Base-by-base conservation (phyloP, 2,888 invertebrate species). In the Rhopalosiphum nymphaeae region DNA sequence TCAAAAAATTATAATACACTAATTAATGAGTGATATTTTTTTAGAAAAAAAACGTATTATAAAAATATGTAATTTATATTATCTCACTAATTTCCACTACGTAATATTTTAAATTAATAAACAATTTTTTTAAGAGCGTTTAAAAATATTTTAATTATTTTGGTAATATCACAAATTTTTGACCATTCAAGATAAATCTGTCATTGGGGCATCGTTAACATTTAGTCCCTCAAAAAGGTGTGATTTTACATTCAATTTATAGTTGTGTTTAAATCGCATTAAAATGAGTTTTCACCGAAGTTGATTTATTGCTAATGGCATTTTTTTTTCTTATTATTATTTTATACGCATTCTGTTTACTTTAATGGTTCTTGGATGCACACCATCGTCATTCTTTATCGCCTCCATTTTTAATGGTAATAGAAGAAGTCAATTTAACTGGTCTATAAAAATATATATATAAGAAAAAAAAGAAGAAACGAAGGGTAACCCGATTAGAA, bases 341-440 rank as follows among this genome's bases (percentile, higher is more conserved):
- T 93, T 89, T 91, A 94, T 90, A 91, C 56, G 86, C 89, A 36
- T 90, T 93, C 89, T 84, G 93, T 93, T 93, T 85, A 49, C 94
- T 94, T 93, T 94, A 91, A 94, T 91, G 94, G 94, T 91, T 91
- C 90, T 94, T 53, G n/a, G 94, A 90, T 91, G 90, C 94, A 87
- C 90, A 91, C 94, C 85, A 42, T 53, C 57, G 94, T 91, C 49
- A 44, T 94, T 91, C 94, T 94, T 94, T 94, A 94, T 91, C 90
- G 94, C 53, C 61, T 89, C 44, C 89, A 78, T 93, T 93, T 94
- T 94, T 94, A 94, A 94, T 87, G 94, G 91, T 94, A 94, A 91
- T 91, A 94, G 86, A 94, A 94, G 94, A 86, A 94, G 90, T 94
- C 90, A 94, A 94, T 94, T 94, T 94, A 94, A 94, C 94, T 87